phyloP scores from a whole-genome alignment of 2,797 vertebrate genomes.

The Takifugu rubripes region DNA sequence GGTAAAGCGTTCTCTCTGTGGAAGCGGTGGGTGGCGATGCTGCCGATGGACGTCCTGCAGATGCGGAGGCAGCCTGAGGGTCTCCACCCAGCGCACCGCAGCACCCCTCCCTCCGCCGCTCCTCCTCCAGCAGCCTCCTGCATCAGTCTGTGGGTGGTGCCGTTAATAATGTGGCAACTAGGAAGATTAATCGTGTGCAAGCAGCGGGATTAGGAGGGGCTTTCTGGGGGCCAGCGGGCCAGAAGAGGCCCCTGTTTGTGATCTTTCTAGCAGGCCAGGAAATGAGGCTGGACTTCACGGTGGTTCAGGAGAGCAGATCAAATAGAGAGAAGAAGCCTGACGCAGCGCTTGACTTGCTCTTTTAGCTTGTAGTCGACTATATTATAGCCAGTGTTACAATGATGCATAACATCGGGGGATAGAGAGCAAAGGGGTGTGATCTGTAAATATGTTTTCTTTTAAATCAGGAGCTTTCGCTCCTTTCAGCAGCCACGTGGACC shows the following conservation, averaged over 20 bases:
- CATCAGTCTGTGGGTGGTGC: slow-evolving; percentile 89
- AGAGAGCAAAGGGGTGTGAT: slow-evolving; percentile 3
- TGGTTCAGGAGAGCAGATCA: slow-evolving; percentile 37
- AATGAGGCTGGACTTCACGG: slow-evolving; percentile 80
- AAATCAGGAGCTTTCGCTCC: slow-evolving; percentile 56
- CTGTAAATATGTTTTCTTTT: slow-evolving; percentile 52
- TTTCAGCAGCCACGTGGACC: slow-evolving; percentile 24
- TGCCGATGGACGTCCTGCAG: slow-evolving; percentile 81
- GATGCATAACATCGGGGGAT: too few relatives aligned
- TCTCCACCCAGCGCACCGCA: slow-evolving; percentile 22
- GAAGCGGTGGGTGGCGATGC: slow-evolving; percentile 78
- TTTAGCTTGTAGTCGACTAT: slow-evolving; percentile 12
- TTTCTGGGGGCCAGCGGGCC: slow-evolving; percentile 81
- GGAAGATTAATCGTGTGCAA: slow-evolving; percentile 96
- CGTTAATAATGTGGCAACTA: slow-evolving; percentile 94
- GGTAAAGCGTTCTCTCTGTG: slow-evolving; percentile 42
- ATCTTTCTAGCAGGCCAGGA: slow-evolving; percentile 93
- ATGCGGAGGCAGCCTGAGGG: slow-evolving; percentile 55
- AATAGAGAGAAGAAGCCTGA: slow-evolving; percentile 31
- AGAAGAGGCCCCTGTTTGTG: slow-evolving; percentile 87
- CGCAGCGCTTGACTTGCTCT: slow-evolving; percentile 25
- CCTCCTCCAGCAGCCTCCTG: slow-evolving; percentile 66
- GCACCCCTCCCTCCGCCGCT: slow-evolving; percentile 29
- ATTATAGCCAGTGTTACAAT: too few relatives aligned
- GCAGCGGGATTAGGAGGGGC: slow-evolving; percentile 87